Percentiles rank a stretch among this genome's conserved stretches.
Evolutionary conservation across 64 coral and sea anemone genomes (phyloP).

Genomic region (Dendronephthya gigantea): DNA sequence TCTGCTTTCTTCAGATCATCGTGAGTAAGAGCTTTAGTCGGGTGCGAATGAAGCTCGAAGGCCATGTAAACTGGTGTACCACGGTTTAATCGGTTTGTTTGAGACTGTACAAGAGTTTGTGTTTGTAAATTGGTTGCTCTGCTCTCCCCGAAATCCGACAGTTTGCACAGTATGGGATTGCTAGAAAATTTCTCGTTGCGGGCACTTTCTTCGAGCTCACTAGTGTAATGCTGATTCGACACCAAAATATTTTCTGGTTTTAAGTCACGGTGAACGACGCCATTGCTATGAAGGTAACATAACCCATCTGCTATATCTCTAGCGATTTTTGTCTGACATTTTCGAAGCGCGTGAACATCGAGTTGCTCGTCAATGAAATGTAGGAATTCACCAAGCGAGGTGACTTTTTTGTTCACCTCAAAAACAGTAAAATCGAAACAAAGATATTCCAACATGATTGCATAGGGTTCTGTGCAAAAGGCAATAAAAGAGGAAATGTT

Average conservation of each 20-base stretch:
- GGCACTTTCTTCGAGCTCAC: background rate
- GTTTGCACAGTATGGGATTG: conserved; percentile 43
- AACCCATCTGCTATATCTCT: conserved; percentile 33
- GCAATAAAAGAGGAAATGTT: background rate
- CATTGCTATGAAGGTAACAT: conserved; percentile 28
- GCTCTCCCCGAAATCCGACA: conserved; percentile 66
- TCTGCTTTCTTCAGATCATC: conserved; percentile 52
- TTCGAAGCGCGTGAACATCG: background rate
- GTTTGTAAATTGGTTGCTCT: conserved; percentile 41
- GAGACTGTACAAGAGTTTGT: background rate
- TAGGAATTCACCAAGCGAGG: background rate
- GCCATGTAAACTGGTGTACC: conserved; percentile 58
- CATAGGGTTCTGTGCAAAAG: background rate
- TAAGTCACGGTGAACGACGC: conserved; percentile 50
- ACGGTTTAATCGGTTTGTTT: conserved; percentile 22
- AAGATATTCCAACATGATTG: background rate
- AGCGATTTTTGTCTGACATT: conserved; percentile 7
- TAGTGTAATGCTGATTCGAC: conserved; percentile 61
- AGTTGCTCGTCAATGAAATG: background rate
- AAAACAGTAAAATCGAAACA: background rate
- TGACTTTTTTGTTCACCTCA: background rate
- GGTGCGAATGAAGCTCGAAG: conserved; percentile 24
- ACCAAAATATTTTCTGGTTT: conserved; percentile 67
- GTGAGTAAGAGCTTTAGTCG: conserved; percentile 8
- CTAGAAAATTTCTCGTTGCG: background rate